Evolutionary conservation across 2,888 invertebrate species (phyloP).

Genomic region (Reticulitermes lucifugus): DNA sequence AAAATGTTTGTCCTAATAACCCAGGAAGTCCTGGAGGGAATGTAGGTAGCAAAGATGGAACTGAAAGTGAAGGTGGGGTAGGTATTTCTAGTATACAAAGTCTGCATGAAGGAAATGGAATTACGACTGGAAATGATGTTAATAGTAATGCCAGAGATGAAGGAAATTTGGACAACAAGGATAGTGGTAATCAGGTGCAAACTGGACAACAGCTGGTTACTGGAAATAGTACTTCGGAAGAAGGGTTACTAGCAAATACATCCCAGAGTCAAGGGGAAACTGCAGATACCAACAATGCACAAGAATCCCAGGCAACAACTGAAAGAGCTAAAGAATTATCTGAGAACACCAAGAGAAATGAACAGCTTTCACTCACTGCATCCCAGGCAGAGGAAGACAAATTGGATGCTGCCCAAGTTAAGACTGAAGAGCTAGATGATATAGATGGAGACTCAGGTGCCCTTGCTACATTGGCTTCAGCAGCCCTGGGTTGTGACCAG

Average conservation of each 20-base stretch:
- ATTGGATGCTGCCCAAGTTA: neutral
- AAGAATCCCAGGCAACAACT: neutral
- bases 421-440: constrained; percentile 22
- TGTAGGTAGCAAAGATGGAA: neutral
- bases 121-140: neutral
- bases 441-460: constrained; percentile 58
- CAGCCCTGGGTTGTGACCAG: constrained; percentile 63
- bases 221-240: neutral
- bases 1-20: neutral
- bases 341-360: neutral
- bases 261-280: neutral
- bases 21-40: neutral
- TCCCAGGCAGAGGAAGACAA: neutral
- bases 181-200: neutral
- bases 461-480: constrained; percentile 64
- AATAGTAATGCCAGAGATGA: neutral
- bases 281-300: neutral
- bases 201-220: neutral
- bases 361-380: neutral
- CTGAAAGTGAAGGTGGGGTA: neutral
- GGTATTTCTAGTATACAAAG: neutral
- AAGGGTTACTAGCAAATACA: neutral
- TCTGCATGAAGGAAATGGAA: neutral
- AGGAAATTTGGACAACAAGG: neutral
- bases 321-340: neutral